phyloP scores from a whole-genome alignment of 2,113 vertebrate genomes.

The Gobiocypris rarus region DNA sequence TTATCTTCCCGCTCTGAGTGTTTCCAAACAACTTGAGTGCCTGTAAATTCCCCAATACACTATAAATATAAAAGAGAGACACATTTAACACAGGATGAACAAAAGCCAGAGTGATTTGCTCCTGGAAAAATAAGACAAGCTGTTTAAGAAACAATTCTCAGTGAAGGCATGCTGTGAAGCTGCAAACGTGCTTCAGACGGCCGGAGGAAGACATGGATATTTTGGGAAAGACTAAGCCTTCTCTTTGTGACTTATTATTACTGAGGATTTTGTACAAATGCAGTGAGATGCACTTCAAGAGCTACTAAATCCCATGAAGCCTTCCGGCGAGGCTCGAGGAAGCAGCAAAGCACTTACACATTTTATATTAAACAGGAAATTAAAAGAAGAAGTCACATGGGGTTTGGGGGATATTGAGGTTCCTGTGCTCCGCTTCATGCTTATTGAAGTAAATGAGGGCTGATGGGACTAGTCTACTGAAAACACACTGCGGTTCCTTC shows the following conservation, averaged over 20 bases:
- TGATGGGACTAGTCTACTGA: background rate
- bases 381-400: background rate
- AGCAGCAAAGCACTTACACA: background rate
- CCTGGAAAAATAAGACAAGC: background rate
- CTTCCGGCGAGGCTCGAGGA: background rate
- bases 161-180: background rate
- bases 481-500: background rate
- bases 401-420: background rate
- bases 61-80: conserved; percentile 29
- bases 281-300: background rate
- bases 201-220: background rate
- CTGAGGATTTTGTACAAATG: background rate
- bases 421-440: conserved; percentile 5
- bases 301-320: background rate
- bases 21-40: background rate
- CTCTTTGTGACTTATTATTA: background rate
- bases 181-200: background rate
- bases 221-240: background rate
- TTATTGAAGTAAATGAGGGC: background rate
- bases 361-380: conserved; percentile 2
- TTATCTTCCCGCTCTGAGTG: background rate
- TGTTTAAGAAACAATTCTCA: background rate
- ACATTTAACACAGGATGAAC: background rate
- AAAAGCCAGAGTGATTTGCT: background rate
- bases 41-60: conserved; percentile 21